Evolutionary conservation across 2,797 vertebrate species (phyloP).

Genomic region (Loriculus beryllinus): DNA sequence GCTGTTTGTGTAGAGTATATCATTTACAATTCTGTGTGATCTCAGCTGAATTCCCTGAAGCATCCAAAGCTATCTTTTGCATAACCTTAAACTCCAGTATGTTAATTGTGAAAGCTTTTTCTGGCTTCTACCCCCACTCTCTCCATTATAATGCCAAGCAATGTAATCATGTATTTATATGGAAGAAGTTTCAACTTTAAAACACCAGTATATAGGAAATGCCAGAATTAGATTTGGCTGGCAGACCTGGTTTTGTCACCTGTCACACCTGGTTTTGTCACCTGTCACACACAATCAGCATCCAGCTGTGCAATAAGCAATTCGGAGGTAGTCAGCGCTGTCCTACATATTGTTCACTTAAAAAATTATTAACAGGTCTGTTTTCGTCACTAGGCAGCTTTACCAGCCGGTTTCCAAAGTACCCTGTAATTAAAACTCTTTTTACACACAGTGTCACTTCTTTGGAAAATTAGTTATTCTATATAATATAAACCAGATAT

Average conservation of each 20-base stretch:
- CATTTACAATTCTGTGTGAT: constrained; percentile 50
- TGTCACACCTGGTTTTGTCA: constrained; percentile 11
- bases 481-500: background rate
- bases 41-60: constrained; percentile 32
- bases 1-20: constrained; percentile 46
- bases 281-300: background rate
- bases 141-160: background rate
- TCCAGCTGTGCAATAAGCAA: background rate
- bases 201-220: background rate
- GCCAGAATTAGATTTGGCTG: background rate
- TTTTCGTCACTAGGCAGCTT: background rate
- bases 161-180: background rate
- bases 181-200: constrained; percentile 15
- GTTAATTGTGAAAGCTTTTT: constrained; percentile 3
- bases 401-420: background rate
- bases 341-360: background rate
- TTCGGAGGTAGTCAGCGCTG: background rate
- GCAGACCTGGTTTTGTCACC: background rate
- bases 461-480: background rate
- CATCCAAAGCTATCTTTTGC: background rate
- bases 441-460: background rate
- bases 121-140: background rate
- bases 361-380: background rate
- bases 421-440: background rate
- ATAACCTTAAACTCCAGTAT: background rate